Conservation (phyloP, 1,140 invertebrate genomes). For the Rhagoletis zephyria region DNA sequence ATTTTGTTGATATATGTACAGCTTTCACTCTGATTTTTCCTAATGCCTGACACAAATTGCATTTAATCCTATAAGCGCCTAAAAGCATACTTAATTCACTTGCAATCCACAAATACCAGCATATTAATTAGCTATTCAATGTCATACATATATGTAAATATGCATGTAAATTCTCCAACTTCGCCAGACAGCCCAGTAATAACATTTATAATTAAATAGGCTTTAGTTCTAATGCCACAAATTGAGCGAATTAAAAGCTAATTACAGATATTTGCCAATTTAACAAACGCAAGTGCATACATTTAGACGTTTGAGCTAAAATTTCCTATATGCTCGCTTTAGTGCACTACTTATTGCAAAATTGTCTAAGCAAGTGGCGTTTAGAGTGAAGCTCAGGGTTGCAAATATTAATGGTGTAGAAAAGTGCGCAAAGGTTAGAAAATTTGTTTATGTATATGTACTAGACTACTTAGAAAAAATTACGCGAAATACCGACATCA, state of each 20-base stretch:
- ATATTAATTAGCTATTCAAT: not conserved
- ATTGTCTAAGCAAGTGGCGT: not conserved
- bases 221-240: not conserved
- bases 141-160: no score
- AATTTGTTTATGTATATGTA: not conserved
- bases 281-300: not conserved
- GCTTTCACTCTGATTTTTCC: no score
- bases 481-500: not conserved
- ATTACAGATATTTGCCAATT: not conserved
- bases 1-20: no score
- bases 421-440: not conserved
- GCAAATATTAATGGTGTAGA: not conserved
- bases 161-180: no score
- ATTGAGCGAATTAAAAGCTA: constrained; percentile 14
- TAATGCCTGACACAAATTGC: not conserved
- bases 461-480: not conserved
- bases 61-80: not conserved
- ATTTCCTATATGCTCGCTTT: not conserved
- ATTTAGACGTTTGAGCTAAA: not conserved
- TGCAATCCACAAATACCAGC: not conserved
- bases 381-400: not conserved
- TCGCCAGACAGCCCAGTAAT: no score
- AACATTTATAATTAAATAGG: not conserved
- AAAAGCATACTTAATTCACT: not conserved
- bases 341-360: not conserved